Evolutionary conservation across 2,113 vertebrate genomes (phyloP).

Genomic region (Brachirus orientalis): DNA sequence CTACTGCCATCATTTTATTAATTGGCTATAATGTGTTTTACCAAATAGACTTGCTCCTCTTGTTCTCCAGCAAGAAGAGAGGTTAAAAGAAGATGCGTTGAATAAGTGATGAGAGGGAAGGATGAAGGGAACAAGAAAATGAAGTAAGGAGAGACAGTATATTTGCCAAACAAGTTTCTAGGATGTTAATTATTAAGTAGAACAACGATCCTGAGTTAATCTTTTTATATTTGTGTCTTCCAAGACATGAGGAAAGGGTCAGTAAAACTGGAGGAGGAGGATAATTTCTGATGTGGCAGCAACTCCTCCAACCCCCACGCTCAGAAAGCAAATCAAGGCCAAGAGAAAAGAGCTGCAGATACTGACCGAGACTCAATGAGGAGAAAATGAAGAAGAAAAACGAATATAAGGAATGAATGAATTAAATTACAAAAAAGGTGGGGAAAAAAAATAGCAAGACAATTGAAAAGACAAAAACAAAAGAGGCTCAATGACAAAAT

Average conservation of each 20-base stretch:
- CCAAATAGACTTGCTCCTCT: too few species aligned
- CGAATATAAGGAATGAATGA: conserved; percentile 8
- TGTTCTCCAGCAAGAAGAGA: too few species aligned
- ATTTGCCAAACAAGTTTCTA: not conserved
- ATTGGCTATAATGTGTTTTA: too few species aligned
- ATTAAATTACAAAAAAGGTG: not conserved
- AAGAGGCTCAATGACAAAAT: conserved; percentile 22
- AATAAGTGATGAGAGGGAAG: too few species aligned
- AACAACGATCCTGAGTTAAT: conserved; percentile 8
- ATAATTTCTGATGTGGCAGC: conserved; percentile 54
- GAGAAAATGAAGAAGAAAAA: conserved; percentile 1
- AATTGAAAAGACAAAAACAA: not conserved
- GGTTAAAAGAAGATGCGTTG: too few species aligned
- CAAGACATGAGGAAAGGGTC: conserved; percentile 17
- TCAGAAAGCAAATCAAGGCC: conserved; percentile 31
- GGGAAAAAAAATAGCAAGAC: not conserved
- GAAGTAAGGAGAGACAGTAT: not conserved
- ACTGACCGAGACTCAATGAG: conserved; percentile 6
- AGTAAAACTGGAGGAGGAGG: conserved; percentile 4
- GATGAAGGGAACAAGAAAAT: too few species aligned
- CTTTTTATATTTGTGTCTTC: not conserved
- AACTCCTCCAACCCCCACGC: conserved; percentile 43
- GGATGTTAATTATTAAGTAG: not conserved
- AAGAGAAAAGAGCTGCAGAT: conserved; percentile 17
- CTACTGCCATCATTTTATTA: too few species aligned